A percentile compares a stretch with the other conserved stretches of the same genome.
Evolutionary conservation across 2,797 vertebrate genomes (phyloP).

Genomic region (Spea hammondii): DNA sequence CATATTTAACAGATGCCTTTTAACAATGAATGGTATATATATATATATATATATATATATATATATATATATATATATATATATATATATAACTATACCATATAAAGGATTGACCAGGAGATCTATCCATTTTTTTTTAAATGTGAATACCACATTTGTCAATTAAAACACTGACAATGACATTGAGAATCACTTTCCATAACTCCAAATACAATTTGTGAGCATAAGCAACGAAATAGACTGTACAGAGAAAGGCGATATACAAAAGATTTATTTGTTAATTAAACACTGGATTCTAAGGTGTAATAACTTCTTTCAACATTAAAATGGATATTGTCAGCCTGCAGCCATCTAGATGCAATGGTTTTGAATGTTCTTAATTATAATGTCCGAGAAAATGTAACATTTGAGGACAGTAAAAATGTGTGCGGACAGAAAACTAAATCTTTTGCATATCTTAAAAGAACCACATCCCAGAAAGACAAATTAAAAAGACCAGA

Average conservation of each 20-base stretch:
- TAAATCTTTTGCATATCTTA: conserved; percentile 58
- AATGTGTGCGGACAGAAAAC: background rate
- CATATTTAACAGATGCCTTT: conserved; percentile 40
- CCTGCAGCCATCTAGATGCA: background rate
- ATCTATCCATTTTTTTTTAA: background rate
- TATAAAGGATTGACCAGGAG: background rate
- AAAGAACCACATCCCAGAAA: conserved; percentile 54
- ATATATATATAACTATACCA: background rate
- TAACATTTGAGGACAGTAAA: no score
- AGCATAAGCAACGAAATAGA: conserved; percentile 49
- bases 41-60: background rate
- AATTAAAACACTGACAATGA: conserved; percentile 41
- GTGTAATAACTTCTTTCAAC: no score
- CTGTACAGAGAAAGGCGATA: conserved; percentile 49
- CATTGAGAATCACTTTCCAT: conserved; percentile 18
- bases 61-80: background rate
- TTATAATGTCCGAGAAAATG: background rate
- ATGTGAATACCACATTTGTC: conserved; percentile 40
- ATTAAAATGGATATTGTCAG: no score
- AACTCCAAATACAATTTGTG: background rate
- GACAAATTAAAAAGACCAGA: conserved; percentile 58
- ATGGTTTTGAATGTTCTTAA: background rate
- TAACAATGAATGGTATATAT: conserved; percentile 46
- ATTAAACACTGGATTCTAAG: no score
- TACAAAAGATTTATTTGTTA: conserved; percentile 53